Conservation (phyloP, 30 jellyfish, hydroid and myxozoan species). For the Aurelia aurita complex sp. Pacific region DNA sequence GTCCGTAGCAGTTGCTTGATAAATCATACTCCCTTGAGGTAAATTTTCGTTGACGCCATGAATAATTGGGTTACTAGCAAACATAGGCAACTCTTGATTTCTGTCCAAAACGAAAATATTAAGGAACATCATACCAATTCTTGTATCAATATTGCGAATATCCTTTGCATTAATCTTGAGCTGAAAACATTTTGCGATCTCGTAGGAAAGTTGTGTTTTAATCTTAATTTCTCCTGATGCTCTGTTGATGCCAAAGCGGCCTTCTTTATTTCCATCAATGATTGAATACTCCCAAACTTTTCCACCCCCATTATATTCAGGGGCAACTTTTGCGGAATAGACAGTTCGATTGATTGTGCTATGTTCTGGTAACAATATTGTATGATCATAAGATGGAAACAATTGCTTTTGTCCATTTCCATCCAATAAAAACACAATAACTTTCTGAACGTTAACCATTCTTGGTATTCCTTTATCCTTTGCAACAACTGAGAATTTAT, state of each 20-base stretch:
- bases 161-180: conserved; percentile 79
- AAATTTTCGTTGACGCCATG: conserved; percentile 46
- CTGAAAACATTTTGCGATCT: conserved; percentile 34
- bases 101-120: conserved; percentile 57
- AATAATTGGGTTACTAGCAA: conserved; percentile 63
- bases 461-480: conserved; percentile 70
- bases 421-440: conserved; percentile 49
- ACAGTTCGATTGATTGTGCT: conserved; percentile 33
- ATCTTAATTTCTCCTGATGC: conserved; percentile 60
- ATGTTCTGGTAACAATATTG: conserved; percentile 35
- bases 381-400: conserved; percentile 26
- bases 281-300: conserved; percentile 52
- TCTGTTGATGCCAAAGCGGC: conserved; percentile 51
- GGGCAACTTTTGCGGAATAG: conserved; percentile 12
- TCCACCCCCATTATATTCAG: conserved; percentile 1
- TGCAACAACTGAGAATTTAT: conserved; percentile 72
- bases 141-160: not conserved
- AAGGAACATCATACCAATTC: conserved; percentile 42
- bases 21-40: conserved; percentile 33
- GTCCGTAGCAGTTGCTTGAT: conserved; percentile 68
- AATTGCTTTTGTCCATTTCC: conserved; percentile 25
- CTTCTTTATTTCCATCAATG: conserved; percentile 60
- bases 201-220: conserved; percentile 26
- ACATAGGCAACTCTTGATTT: conserved; percentile 64
- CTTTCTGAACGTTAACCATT: conserved; percentile 49